Conservation (phyloP, 1,140 invertebrate species). For the Chironomus striatipennis region DNA sequence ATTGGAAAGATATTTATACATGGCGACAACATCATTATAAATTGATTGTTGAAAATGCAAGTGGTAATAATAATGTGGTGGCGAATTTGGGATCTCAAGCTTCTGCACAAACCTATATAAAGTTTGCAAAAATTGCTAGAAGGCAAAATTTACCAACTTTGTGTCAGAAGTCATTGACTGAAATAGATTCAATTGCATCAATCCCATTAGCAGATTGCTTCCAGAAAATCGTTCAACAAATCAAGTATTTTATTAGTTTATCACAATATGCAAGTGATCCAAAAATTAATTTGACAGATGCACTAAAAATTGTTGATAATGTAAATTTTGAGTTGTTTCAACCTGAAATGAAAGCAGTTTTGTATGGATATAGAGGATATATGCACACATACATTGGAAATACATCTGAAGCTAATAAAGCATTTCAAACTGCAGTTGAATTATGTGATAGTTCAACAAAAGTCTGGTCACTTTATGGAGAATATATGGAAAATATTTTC, state of each 20-base stretch:
- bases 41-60: conserved; percentile 83
- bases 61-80: conserved; percentile 60
- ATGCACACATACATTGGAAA: conserved; percentile 75
- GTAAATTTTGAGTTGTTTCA: conserved; percentile 93
- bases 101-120: conserved; percentile 86
- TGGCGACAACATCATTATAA: conserved; percentile 98
- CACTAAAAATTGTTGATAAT: conserved; percentile 88
- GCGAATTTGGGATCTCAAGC: conserved; percentile 74
- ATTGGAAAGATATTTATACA: conserved; percentile 97
- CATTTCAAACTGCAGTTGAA: conserved; percentile 89
- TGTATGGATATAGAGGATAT: conserved; percentile 91
- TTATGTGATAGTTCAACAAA: conserved; percentile 87
- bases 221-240: conserved; percentile 84
- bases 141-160: conserved; percentile 89
- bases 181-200: conserved; percentile 91
- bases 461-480: conserved; percentile 95
- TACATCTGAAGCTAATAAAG: conserved; percentile 89
- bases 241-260: conserved; percentile 95
- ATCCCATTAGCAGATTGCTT: conserved; percentile 96
- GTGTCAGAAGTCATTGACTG: conserved; percentile 81
- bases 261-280: conserved; percentile 74
- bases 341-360: conserved; percentile 94
- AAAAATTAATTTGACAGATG: conserved; percentile 77
- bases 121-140: conserved; percentile 92
- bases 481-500: conserved; percentile 82